These are phyloP conservation scores for Lacerta viridis DNA, from an alignment of 2,797 vertebrate species.

Conservation along the genomic window DNA sequence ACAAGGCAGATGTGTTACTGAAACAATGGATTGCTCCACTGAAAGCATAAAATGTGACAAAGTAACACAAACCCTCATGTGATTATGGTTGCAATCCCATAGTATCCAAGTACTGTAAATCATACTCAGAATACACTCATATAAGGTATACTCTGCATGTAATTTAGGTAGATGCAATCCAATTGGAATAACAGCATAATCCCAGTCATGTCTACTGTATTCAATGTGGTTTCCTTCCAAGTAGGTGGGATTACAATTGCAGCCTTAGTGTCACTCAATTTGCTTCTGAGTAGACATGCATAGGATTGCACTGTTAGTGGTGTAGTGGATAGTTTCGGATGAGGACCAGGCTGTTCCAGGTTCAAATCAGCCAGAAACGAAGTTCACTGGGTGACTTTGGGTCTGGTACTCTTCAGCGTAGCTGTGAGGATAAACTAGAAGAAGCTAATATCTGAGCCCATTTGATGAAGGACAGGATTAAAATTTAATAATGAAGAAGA, in stretches of 20 bases:
- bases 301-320: neutral
- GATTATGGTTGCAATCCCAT: neutral
- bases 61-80: neutral
- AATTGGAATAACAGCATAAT: too few relatives aligned
- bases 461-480: neutral
- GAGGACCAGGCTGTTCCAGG: neutral
- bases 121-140: too few relatives aligned
- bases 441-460: neutral
- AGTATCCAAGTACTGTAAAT: too few relatives aligned
- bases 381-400: neutral
- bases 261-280: too few relatives aligned
- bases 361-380: neutral
- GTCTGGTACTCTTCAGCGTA: neutral
- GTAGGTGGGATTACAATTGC: too few relatives aligned
- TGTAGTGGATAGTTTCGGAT: neutral
- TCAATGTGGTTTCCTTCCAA: too few relatives aligned
- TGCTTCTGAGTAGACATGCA: too few relatives aligned
- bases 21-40: neutral
- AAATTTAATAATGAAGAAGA: neutral
- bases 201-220: too few relatives aligned
- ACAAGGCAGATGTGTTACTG: too few relatives aligned
- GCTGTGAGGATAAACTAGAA: neutral
- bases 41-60: neutral
- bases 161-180: too few relatives aligned
- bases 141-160: too few relatives aligned